Evolutionary conservation across 2,113 vertebrate genomes (phyloP).

Genomic region (Chlorocebus sabaeus): DNA sequence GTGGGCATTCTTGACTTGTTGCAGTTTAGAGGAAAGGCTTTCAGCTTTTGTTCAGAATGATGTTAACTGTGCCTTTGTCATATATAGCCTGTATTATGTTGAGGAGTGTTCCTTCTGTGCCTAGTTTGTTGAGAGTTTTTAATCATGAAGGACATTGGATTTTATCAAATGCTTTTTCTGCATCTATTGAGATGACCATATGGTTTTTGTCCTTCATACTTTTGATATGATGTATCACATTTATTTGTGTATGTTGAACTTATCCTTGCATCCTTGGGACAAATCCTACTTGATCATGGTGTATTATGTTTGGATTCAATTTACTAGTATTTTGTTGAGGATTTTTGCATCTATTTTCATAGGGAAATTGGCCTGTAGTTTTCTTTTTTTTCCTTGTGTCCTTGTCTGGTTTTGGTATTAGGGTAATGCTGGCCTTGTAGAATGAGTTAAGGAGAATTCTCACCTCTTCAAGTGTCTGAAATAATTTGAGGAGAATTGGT

Average conservation of each 20-base stretch:
- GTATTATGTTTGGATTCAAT: not conserved
- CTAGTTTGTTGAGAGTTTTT: not conserved
- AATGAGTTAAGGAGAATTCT: not conserved
- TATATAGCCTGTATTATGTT: not conserved
- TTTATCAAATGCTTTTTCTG: not conserved
- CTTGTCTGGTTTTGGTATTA: not conserved
- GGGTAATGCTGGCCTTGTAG: not conserved
- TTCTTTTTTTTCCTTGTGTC: not conserved
- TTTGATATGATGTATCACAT: not conserved
- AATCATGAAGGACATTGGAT: not conserved
- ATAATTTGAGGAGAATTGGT: not conserved
- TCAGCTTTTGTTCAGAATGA: not conserved
- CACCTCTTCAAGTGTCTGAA: not conserved
- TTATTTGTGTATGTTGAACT: not conserved
- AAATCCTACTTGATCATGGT: not conserved
- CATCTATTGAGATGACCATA: not conserved
- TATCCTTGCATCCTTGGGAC: not conserved
- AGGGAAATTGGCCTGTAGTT: not conserved
- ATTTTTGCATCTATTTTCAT: not conserved
- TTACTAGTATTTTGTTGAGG: not conserved
- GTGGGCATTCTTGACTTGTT: not conserved
- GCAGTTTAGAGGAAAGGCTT: not conserved
- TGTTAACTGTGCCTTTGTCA: not conserved
- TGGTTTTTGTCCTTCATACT: not conserved
- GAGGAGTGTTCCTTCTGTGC: not conserved